Percentiles rank a stretch among this genome's conserved stretches.
These are phyloP conservation scores for Nomada fabriciana DNA, from an alignment of 2,888 invertebrate species.

Conservation along the genomic window DNA sequence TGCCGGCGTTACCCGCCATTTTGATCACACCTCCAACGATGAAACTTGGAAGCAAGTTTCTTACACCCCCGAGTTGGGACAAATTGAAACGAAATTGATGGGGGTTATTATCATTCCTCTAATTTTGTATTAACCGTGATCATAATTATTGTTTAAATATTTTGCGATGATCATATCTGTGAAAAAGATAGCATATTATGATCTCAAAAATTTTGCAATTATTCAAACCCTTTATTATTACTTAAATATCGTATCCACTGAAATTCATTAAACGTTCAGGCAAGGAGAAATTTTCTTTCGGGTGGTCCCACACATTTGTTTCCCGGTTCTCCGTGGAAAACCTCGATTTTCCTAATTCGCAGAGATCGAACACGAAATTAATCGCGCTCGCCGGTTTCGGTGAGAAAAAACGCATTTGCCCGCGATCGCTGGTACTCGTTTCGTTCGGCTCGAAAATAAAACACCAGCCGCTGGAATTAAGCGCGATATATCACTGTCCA, in stretches of 20 bases:
- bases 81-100: too few species aligned
- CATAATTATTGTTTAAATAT: too few species aligned
- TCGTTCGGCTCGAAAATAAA: slow-evolving; percentile 15
- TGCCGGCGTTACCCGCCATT: not conserved
- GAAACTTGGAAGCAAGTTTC: not conserved
- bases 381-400: not conserved
- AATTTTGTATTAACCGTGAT: too few species aligned
- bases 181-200: too few species aligned
- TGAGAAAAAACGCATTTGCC: not conserved
- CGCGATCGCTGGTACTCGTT: slow-evolving; percentile 14
- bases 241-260: too few species aligned
- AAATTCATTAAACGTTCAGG: not conserved
- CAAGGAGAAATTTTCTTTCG: not conserved
- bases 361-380: slow-evolving; percentile 15
- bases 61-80: too few species aligned
- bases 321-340: not conserved
- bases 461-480: slow-evolving; percentile 31
- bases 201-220: too few species aligned
- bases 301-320: too few species aligned
- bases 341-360: slow-evolving; percentile 1
- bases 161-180: too few species aligned
- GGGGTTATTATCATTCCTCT: too few species aligned
- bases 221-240: too few species aligned
- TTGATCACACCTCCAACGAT: not conserved
- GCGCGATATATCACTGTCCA: slow-evolving; percentile 45